Conservation (phyloP, 2,113 vertebrate species). For the Corythaixoides concolor region DNA sequence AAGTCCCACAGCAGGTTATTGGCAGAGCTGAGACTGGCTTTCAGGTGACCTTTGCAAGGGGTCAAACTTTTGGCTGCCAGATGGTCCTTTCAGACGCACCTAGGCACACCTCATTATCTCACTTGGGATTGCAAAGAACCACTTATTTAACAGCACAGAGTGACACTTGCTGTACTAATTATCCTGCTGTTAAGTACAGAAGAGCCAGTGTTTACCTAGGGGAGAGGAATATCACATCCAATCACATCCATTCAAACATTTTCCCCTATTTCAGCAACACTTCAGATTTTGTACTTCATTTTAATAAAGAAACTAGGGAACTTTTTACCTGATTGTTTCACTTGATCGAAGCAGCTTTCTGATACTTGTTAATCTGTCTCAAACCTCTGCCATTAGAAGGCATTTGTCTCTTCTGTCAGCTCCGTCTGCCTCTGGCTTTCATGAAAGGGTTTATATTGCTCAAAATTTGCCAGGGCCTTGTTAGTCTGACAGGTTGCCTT, state of each 20-base stretch:
- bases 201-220: background rate
- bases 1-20: background rate
- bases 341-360: background rate
- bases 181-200: background rate
- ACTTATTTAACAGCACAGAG: background rate
- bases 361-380: background rate
- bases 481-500: background rate
- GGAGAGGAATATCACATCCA: background rate
- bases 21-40: background rate
- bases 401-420: background rate
- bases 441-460: background rate
- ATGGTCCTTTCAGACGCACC: background rate
- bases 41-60: background rate
- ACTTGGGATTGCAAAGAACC: background rate
- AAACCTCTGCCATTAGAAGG: background rate
- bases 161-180: background rate
- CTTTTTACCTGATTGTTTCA: background rate
- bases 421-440: background rate
- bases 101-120: accelerated
- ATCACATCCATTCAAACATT: background rate
- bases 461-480: background rate
- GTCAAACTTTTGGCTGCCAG: background rate
- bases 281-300: background rate
- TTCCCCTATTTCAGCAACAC: background rate
- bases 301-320: background rate